These are phyloP conservation scores for Drosophila sturtevanti DNA, from an alignment of 1,140 invertebrate genomes.

Conservation along the genomic window DNA sequence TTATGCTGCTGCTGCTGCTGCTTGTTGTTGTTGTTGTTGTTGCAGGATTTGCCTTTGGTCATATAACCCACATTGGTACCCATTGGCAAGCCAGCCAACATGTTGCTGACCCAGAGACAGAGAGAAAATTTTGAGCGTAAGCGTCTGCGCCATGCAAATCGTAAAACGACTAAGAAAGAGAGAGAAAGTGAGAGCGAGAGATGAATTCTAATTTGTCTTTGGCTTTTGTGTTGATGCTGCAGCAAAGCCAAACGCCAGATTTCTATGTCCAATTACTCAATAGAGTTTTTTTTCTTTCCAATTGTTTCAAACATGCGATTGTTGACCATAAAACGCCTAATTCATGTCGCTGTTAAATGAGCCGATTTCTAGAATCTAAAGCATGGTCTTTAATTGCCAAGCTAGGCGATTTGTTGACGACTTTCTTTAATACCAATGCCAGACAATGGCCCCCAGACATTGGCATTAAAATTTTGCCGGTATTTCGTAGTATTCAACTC, in stretches of 20 bases:
- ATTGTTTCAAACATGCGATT: conserved; percentile 45
- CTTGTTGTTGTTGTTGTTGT: not conserved
- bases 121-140: conserved; percentile 29
- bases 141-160: conserved; percentile 46
- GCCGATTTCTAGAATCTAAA: conserved; percentile 40
- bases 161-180: not conserved
- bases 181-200: conserved; percentile 4
- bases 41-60: conserved; percentile 6
- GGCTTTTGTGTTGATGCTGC: conserved; percentile 20
- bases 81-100: too few species aligned
- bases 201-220: not conserved
- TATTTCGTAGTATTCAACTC: conserved; percentile 5
- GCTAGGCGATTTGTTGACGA: conserved; percentile 39
- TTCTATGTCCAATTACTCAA: conserved; percentile 48
- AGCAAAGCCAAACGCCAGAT: not conserved
- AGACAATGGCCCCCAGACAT: conserved; percentile 15
- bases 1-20: not conserved
- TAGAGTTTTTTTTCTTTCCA: conserved; percentile 49
- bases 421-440: conserved; percentile 27
- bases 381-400: conserved; percentile 55
- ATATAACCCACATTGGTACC: conserved; percentile 63
- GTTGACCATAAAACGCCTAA: conserved; percentile 70
- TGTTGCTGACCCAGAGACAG: conserved; percentile 73
- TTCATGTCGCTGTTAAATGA: conserved; percentile 61
- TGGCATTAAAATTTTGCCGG: conserved; percentile 13